Base-by-base conservation (phyloP, 2,797 vertebrate species). In the Poecilia gillii region DNA sequence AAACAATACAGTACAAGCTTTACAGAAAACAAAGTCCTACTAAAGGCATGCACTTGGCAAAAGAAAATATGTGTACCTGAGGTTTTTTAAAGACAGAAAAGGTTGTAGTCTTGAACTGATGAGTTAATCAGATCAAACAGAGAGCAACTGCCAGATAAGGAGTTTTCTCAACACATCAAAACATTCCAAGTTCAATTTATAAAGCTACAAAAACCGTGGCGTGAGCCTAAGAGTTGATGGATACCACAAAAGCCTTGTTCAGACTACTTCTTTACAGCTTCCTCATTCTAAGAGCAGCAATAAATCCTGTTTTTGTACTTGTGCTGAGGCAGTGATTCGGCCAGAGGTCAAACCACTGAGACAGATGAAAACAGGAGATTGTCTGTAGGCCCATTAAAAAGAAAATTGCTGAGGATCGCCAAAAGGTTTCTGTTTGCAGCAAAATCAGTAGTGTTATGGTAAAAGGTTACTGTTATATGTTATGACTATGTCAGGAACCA, bases 361-460 rank as follows among this genome's bases (percentile, higher is more conserved):
- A 93, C 85, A 81, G 88, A 93, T 90, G 87, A 94, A 93, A 94
- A 93, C 91, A 90, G 87, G 84, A 92, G 90, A 93, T 90, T 91
- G 88, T 93, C 91, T 88, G 86, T 90, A 86, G 90, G 83, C 79
- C 92, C 85, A 92, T 94, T 93, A 94, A 88, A 78, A 89, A 78
- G 88, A 92, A 88, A 86, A 94, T 90, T 88, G 83, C 76, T 36
- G 75, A 88, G 72, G 81, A 89, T 85, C 85, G 84, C 85, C 71
- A 79, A 81, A 89, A 72, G 87, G 81, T 82, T 72, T 81, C 78
- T 81, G 75, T 31, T 78, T 85, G 74, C 47, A 76, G 75, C 49
- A 51, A 74, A 62, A 68, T 45, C 6, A 2, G 39, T 4, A 1
- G 39, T 59, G 74, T 72, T 71, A 81, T 49, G 36, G 73, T 85